These are phyloP conservation scores for Pseudocheirus occidentalis DNA, from an alignment of 2,797 vertebrate species.

Conservation along the genomic window DNA sequence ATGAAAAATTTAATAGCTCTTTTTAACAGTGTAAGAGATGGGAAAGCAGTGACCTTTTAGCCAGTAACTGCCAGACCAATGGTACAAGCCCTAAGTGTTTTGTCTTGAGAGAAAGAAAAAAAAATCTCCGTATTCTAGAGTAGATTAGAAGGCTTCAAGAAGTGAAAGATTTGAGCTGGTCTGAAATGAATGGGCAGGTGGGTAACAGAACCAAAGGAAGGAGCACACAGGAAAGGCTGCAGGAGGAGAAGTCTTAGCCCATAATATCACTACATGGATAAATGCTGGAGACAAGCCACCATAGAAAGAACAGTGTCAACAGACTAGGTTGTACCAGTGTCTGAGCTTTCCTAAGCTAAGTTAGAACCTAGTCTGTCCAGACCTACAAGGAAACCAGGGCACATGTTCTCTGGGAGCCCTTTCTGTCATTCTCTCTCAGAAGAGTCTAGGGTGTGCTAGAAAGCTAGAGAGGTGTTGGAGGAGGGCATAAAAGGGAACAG, in stretches of 20 bases:
- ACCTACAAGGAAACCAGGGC: background rate
- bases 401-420: background rate
- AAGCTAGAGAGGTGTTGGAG: too few relatives aligned
- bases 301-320: background rate
- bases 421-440: conserved; percentile 53
- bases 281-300: background rate
- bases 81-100: background rate
- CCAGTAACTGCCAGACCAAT: background rate
- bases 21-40: background rate
- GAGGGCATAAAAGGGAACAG: too few relatives aligned
- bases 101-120: background rate
- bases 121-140: background rate
- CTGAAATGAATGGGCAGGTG: background rate
- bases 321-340: background rate
- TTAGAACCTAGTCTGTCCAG: background rate
- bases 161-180: background rate
- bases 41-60: background rate
- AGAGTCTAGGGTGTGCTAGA: conserved; percentile 21
- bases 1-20: background rate
- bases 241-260: background rate
- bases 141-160: background rate
- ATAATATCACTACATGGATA: background rate
- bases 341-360: background rate
- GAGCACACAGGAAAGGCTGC: background rate
- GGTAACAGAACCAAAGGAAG: background rate